Evolutionary conservation across 2,888 invertebrate genomes (phyloP), one percentile per base, ranked within the genome.

Genomic region (Hololepta plana): DNA sequence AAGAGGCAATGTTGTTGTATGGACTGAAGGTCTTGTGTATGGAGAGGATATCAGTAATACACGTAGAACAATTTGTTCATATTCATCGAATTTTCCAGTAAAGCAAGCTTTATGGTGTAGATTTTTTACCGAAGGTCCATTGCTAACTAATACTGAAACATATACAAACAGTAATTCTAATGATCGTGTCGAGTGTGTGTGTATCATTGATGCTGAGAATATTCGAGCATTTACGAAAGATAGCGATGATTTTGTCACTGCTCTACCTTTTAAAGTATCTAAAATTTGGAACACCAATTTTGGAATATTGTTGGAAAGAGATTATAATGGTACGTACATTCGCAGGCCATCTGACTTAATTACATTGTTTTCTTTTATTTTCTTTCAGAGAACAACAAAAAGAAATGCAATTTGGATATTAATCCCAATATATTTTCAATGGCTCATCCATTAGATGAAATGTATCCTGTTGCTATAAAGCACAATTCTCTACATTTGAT

Each of bases 381-480:
- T n/a, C n/a, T n/a, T n/a, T n/a, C n/a, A n/a, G n/a, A n/a, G n/a
- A n/a, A n/a, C n/a, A n/a, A n/a, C n/a, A n/a, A n/a, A n/a, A n/a
- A n/a, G n/a, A n/a, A n/a, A n/a, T n/a, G n/a, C n/a, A n/a, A n/a
- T n/a, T n/a, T n/a, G n/a, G n/a, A n/a, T n/a, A n/a, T n/a, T n/a
- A n/a, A 4, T 13, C 82, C 90, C 0, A 72, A 77, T 1, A 63
- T 90, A 24, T 93, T 84, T 51, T 85, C 87, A 5, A 55, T 93
- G 30, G 64, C 76, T 1, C 88, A 91, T 61, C 91, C 91, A 0
- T 55, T 91, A 27, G 85, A 93, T 50, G 91, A 93, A 55, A 75
- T 88, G 13, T 74, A 79, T 28, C 91, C 91, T 0, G 67, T 91
- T 16, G 55, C 82, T 4, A 62, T 74, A 33, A 76, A 73, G 44